phyloP scores from a whole-genome alignment of 2,888 invertebrate species.

The Ferdinandea cuprea region DNA sequence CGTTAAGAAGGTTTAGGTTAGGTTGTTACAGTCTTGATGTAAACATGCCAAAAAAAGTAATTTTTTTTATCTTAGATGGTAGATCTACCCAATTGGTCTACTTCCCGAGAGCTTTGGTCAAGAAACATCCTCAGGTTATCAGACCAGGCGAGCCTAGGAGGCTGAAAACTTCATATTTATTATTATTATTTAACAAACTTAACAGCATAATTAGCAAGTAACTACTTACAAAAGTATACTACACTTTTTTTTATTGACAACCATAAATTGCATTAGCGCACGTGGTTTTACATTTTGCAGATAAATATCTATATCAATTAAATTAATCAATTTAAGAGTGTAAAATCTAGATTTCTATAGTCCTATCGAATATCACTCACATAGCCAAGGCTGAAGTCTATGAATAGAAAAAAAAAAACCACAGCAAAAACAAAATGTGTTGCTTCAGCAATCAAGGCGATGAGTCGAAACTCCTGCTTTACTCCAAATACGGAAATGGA shows the following conservation, averaged over 20 bases:
- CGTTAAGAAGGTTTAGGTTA: too few species aligned
- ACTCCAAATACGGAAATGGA: constrained; percentile 39
- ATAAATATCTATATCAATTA: constrained; percentile 11
- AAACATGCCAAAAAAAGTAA: too few species aligned
- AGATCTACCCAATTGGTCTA: too few species aligned
- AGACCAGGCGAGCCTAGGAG: too few species aligned
- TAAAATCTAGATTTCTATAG: constrained; percentile 11
- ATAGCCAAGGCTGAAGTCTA: constrained; percentile 42
- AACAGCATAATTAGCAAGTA: constrained; percentile 28
- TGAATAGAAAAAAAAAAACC: constrained; percentile 42
- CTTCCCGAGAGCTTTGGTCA: too few species aligned
- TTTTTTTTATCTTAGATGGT: too few species aligned
- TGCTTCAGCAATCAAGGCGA: constrained; percentile 5
- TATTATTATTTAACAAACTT: background rate
- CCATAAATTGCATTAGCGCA: constrained; percentile 14
- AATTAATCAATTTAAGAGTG: constrained; percentile 8
- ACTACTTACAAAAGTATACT: background rate
- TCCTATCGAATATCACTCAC: constrained; percentile 50
- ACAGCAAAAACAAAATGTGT: constrained; percentile 27
- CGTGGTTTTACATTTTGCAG: constrained; percentile 52
- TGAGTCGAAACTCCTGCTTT: constrained; percentile 2
- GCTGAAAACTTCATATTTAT: too few species aligned
- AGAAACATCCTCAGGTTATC: too few species aligned
- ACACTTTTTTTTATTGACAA: background rate
- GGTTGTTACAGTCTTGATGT: too few species aligned